These are phyloP conservation scores for Napeogenes sylphis DNA, from an alignment of 2,888 invertebrate species.

Conservation along the genomic window DNA sequence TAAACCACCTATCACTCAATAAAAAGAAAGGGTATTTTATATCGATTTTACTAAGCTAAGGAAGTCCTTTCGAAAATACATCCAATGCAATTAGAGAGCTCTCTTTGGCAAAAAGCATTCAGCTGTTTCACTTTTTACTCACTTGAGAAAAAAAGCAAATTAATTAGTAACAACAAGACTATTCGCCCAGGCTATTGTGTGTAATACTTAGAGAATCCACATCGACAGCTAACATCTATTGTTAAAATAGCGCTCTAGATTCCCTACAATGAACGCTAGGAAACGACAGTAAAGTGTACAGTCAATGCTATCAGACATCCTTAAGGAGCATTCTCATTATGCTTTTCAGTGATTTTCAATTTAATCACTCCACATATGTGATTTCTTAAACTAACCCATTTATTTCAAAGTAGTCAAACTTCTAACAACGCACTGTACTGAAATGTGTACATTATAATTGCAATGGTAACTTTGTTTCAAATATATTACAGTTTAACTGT, in stretches of 20 bases:
- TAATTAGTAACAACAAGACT: constrained; percentile 59
- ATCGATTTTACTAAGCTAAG: too few relatives aligned
- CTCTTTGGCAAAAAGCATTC: constrained; percentile 33
- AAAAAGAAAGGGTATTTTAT: too few relatives aligned
- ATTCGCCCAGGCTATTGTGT: constrained; percentile 51
- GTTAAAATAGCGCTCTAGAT: constrained; percentile 30
- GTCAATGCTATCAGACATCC: background rate
- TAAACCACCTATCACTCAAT: too few relatives aligned
- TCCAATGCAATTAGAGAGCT: constrained; percentile 33
- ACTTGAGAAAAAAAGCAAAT: constrained; percentile 44
- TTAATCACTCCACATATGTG: constrained; percentile 1
- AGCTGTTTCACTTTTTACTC: constrained; percentile 31
- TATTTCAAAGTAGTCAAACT: constrained; percentile 1
- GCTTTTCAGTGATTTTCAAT: background rate
- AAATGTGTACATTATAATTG: too few relatives aligned
- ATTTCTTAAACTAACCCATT: background rate
- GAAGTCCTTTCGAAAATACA: too few relatives aligned
- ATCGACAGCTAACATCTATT: constrained; percentile 41
- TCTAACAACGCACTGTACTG: too few relatives aligned
- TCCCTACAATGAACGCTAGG: constrained; percentile 3
- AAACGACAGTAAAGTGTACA: background rate
- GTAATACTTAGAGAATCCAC: constrained; percentile 37
- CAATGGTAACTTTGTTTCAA: constrained; percentile 18
- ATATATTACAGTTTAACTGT: constrained; percentile 20
- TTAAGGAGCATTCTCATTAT: background rate